Evolutionary conservation across 2,888 invertebrate species (phyloP), one percentile per base, ranked within the genome.

Genomic region (Drosophila merina): DNA sequence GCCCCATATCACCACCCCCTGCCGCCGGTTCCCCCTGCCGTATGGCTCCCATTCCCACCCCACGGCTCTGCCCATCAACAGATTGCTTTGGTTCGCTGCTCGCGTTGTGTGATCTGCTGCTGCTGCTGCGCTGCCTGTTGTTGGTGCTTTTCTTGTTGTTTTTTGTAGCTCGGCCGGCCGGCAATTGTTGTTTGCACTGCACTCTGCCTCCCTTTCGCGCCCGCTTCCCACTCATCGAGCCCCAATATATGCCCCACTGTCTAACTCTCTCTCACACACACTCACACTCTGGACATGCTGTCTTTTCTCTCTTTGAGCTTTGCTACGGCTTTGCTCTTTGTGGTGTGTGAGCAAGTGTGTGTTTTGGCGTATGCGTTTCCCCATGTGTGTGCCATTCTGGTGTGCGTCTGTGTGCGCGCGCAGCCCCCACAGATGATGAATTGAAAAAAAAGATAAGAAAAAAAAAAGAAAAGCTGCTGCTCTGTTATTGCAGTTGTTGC

Each of bases 101-200:
- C 20, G 20, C 20, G 20, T 9, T 36, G n/a, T 14, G 36, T 9
- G 20, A 9, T 36, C 36, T 36, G 40, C 14, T 7, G 38, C 48
- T 57, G 49, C 40, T 36, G 56, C 31, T 30, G 30, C 30, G 30
- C 57, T 57, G 57, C 30, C 10, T 25, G 45, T 12, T 56, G 28
- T 28, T 33, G 31, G 31, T 20, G 31, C 26, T 33, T 5, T 57
- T 12, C 20, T 45, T 26, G 8, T 36, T 55, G 58, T 30, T 45
- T 26, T n/a, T 36, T 55, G 58, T 30, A 31, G 52, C 40, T 60
- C 62, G 71, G 36, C 70, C 70, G 70, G 70, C 70, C 72, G 71
- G 70, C 72, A 70, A 70, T 60, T 60, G 60, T 56, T 60, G 54
- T 52, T 52, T 62, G 64, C 49, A 49, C 54, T 58, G 58, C 57